Evolutionary conservation across 2,888 invertebrate species (phyloP).

Genomic region (Himalopsyche anomala): DNA sequence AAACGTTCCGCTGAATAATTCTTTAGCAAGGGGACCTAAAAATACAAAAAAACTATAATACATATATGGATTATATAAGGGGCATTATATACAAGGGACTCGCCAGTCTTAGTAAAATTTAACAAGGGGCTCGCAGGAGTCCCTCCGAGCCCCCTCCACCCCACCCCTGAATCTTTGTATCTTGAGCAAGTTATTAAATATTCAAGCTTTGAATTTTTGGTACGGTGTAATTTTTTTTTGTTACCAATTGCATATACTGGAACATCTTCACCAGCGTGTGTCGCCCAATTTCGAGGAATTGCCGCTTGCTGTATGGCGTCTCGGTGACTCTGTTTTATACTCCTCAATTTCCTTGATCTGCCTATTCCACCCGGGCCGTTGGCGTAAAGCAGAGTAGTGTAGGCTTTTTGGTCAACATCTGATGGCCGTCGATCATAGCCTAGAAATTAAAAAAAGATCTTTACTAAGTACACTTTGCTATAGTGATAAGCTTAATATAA

Average conservation of each 20-base stretch:
- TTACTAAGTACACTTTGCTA: neutral
- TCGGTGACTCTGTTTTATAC: constrained; percentile 75
- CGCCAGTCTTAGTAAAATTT: no score
- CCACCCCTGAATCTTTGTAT: no score
- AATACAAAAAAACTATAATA: constrained; percentile 47
- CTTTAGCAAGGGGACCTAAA: constrained; percentile 79
- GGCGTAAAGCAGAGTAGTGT: constrained; percentile 80
- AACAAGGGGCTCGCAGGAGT: no score
- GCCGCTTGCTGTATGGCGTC: constrained; percentile 70
- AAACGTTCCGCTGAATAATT: constrained; percentile 83
- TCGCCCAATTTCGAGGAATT: constrained; percentile 81
- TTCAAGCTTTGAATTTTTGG: no score
- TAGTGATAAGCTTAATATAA: no score
- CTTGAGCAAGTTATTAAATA: no score
- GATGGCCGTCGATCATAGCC: constrained; percentile 80
- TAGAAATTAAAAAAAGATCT: constrained; percentile 67
- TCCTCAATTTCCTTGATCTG: constrained; percentile 74
- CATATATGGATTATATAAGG: no score
- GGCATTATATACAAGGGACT: no score
- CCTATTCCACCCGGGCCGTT: constrained; percentile 80
- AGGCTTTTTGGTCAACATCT: constrained; percentile 80
- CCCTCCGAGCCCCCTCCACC: no score
- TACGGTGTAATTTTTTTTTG: no score
- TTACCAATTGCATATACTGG: constrained; percentile 79
- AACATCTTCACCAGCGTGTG: constrained; percentile 84